A percentile compares a stretch with the other conserved stretches of the same genome.
phyloP scores from a whole-genome alignment of 2,888 invertebrate genomes.

The Archaeoteleia sp. region DNA sequence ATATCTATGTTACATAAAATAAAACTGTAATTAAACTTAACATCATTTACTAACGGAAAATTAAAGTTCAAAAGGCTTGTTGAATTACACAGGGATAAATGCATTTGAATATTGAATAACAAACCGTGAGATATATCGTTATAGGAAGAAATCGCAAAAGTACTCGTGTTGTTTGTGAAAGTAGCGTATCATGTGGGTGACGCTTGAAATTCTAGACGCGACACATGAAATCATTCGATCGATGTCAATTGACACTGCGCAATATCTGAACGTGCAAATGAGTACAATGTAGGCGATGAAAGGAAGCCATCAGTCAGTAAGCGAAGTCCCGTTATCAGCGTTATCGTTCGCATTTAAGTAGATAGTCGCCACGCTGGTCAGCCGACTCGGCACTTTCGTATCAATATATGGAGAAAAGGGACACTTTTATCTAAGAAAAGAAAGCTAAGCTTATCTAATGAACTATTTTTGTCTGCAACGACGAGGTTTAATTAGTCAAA shows the following conservation, averaged over 20 bases:
- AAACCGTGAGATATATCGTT: no score
- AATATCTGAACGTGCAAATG: slow-evolving; percentile 27
- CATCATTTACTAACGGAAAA: no score
- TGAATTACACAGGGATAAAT: no score
- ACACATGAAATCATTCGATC: slow-evolving; percentile 27
- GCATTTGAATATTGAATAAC: no score
- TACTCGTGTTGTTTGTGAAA: no score
- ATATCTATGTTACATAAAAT: no score
- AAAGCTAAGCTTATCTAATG: slow-evolving; percentile 1
- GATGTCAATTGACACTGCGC: slow-evolving; percentile 28
- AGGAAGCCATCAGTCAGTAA: slow-evolving; percentile 9
- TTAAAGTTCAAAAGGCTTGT: no score
- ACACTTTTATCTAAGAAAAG: slow-evolving; percentile 21
- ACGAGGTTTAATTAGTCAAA: no score
- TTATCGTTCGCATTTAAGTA: slow-evolving; percentile 23
- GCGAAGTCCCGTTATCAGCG: slow-evolving; percentile 32
- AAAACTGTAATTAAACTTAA: no score
- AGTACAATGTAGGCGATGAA: slow-evolving; percentile 17
- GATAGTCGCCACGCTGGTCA: slow-evolving; percentile 12
- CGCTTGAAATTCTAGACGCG: slow-evolving; percentile 31
- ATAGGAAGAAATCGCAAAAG: no score
- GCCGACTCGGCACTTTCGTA: slow-evolving; percentile 4
- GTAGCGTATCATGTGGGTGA: no score
- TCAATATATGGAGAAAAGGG: not conserved
- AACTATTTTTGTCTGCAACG: slow-evolving; percentile 1